Evolutionary conservation across 2,113 vertebrate species (phyloP).

Genomic region (Serranochromis macrocephalus): DNA sequence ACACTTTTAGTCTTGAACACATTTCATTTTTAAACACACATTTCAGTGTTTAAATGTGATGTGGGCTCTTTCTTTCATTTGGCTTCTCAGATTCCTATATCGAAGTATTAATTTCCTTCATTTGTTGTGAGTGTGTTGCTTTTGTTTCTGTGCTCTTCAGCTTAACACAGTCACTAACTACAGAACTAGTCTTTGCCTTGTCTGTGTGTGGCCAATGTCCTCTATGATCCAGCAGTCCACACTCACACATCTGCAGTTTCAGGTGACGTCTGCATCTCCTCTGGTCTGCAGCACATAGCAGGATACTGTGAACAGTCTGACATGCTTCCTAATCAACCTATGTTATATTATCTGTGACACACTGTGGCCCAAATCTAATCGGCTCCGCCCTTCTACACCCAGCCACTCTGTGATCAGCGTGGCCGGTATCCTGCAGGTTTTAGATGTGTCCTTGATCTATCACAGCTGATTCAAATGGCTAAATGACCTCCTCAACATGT

Average conservation of each 20-base stretch:
- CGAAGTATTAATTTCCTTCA: not conserved
- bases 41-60: not conserved
- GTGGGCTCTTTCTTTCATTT: not conserved
- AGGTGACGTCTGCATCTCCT: not conserved
- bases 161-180: not conserved
- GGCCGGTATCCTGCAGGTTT: not conserved
- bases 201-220: not conserved
- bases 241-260: not conserved
- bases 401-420: not conserved
- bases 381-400: not conserved
- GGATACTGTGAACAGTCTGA: not conserved
- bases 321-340: not conserved
- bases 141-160: not conserved
- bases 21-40: not conserved
- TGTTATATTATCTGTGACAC: not conserved
- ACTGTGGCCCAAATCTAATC: not conserved
- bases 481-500: accelerated
- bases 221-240: not conserved
- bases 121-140: not conserved
- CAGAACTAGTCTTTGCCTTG: not conserved
- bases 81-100: not conserved
- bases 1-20: not conserved
- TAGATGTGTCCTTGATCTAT: accelerated
- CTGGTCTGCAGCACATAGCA: not conserved
- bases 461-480: not conserved